phyloP scores from a whole-genome alignment of 2,797 vertebrate genomes.

The Spondyliosoma cantharus region DNA sequence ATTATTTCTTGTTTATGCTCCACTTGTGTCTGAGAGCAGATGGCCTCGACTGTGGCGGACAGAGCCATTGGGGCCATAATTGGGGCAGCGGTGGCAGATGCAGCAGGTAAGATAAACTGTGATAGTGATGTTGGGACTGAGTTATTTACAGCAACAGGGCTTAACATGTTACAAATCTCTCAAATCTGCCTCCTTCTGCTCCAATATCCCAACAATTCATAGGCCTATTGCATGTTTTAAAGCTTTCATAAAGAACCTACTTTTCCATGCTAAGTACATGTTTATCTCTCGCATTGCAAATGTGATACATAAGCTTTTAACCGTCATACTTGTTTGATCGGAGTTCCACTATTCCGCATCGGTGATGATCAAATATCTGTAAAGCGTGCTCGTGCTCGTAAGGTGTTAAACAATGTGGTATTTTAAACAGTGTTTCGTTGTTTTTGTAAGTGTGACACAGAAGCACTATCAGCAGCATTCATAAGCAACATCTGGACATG shows the following conservation, averaged over 20 bases:
- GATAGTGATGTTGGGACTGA: not conserved
- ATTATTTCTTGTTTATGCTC: slow-evolving; percentile 2
- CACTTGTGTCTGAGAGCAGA: slow-evolving; percentile 51
- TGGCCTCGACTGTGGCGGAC: slow-evolving; percentile 72
- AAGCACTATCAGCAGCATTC: slow-evolving; percentile 23
- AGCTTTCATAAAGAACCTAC: not conserved
- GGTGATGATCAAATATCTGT: not conserved
- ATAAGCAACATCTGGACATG: slow-evolving; percentile 43
- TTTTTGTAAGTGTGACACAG: not conserved
- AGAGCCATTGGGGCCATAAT: slow-evolving; percentile 79
- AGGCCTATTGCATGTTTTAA: not conserved
- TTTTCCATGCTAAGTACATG: not conserved
- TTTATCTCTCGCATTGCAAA: slow-evolving; percentile 4
- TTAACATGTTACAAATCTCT: slow-evolving; percentile 1
- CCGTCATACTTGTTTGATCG: not conserved
- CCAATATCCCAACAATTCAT: slow-evolving; percentile 11
- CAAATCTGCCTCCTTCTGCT: not conserved
- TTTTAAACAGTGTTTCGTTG: not conserved
- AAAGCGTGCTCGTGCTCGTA: not conserved
- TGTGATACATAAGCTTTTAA: too few relatives aligned
- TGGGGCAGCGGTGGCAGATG: slow-evolving; percentile 82
- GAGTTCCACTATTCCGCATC: not conserved
- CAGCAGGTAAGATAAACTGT: slow-evolving; percentile 79
- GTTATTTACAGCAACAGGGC: slow-evolving; percentile 14
- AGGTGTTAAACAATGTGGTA: not conserved